Percentiles rank a stretch among this genome's conserved stretches.
These are phyloP conservation scores for Anarrhichthys ocellatus DNA, from an alignment of 2,113 vertebrate species.

Conservation along the genomic window DNA sequence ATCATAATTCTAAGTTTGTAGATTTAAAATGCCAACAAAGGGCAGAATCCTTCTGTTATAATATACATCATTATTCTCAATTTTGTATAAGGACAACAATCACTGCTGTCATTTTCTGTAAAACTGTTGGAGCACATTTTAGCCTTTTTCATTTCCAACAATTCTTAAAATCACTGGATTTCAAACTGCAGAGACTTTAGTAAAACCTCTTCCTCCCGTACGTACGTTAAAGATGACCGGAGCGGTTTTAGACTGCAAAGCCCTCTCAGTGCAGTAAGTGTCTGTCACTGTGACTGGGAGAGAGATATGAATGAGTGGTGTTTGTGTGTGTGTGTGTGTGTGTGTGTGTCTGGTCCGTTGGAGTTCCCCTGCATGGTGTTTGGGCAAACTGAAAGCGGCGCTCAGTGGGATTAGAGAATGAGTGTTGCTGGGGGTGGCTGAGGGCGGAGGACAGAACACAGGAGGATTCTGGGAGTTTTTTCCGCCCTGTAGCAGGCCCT, in stretches of 20 bases:
- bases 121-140: too few relatives aligned
- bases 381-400: conserved; percentile 90
- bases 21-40: not conserved
- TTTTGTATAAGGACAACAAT: too few relatives aligned
- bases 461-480: conserved; percentile 87
- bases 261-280: conserved; percentile 19
- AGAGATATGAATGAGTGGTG: conserved; percentile 55
- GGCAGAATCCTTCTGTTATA: not conserved
- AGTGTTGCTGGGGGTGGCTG: conserved; percentile 68
- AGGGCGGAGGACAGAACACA: conserved; percentile 67
- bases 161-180: not conserved
- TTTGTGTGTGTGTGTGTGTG: conserved; percentile 32
- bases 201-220: not conserved
- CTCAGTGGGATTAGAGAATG: conserved; percentile 91
- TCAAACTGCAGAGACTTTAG: not conserved
- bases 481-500: conserved; percentile 75
- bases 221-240: conserved; percentile 1
- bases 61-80: not conserved
- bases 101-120: not conserved
- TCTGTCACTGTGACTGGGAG: conserved; percentile 45
- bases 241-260: conserved; percentile 30
- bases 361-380: conserved; percentile 81
- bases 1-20: not conserved
- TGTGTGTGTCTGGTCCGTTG: conserved; percentile 73
- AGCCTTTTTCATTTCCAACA: not conserved